A percentile compares a stretch with the other conserved stretches of the same genome.
phyloP scores from a whole-genome alignment of 2,888 invertebrate species.

The Lasius platythorax region DNA sequence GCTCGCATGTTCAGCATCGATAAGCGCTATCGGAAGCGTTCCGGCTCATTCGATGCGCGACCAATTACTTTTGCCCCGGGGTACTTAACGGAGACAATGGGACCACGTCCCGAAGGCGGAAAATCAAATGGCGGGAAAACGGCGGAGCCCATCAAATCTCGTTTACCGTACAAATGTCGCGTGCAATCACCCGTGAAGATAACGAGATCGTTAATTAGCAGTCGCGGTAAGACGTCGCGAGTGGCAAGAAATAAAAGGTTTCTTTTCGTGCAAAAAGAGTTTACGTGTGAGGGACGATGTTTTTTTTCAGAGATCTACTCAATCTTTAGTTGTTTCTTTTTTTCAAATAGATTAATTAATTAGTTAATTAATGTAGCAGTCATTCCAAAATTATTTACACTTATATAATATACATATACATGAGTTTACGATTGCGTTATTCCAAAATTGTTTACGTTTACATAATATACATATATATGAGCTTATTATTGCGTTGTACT shows the following conservation, averaged over 20 bases:
- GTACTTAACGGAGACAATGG: slow-evolving; percentile 47
- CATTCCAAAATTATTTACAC: not conserved
- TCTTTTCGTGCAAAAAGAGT: not conserved
- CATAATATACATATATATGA: not conserved
- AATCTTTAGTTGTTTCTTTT: not conserved
- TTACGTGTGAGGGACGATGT: not conserved
- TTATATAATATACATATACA: not conserved
- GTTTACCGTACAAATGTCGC: slow-evolving; percentile 63
- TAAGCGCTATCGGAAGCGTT: slow-evolving; percentile 62
- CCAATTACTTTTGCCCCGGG: slow-evolving; percentile 67
- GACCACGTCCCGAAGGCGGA: slow-evolving; percentile 43
- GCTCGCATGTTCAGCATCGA: slow-evolving; percentile 53
- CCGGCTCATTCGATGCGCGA: slow-evolving; percentile 60
- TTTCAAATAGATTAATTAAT: not conserved
- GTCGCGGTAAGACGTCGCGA: slow-evolving; percentile 45
- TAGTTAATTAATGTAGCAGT: not conserved
- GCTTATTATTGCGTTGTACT: not conserved
- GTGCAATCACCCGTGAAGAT: slow-evolving; percentile 70
- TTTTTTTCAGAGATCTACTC: not conserved
- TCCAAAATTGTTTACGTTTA: not conserved
- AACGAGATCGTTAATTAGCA: slow-evolving; percentile 73
- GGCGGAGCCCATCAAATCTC: slow-evolving; percentile 45
- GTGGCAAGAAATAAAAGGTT: not conserved
- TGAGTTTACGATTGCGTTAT: not conserved
- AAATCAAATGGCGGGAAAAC: slow-evolving; percentile 60